These are phyloP conservation scores for Bostrychus sinensis DNA, from an alignment of 2,113 vertebrate species.

Conservation along the genomic window DNA sequence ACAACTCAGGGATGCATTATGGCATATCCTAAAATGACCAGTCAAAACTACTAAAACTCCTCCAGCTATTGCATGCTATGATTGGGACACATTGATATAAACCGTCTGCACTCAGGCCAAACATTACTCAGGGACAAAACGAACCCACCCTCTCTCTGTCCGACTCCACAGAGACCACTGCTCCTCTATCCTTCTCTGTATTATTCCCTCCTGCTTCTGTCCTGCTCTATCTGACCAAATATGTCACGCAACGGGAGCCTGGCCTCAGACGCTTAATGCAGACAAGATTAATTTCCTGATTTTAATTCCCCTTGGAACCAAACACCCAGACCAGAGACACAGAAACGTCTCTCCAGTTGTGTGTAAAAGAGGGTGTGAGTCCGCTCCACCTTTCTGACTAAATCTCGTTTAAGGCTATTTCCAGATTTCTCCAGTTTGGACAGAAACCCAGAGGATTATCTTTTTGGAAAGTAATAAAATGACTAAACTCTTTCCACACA, in stretches of 20 bases:
- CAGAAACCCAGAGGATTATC: constrained; percentile 40
- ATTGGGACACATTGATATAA: constrained; percentile 58
- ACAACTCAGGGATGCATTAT: too few species aligned
- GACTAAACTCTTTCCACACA: constrained; percentile 1
- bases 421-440: constrained; percentile 62
- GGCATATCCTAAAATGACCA: not conserved
- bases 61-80: constrained; percentile 8
- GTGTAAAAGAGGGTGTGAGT: constrained; percentile 74
- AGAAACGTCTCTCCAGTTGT: constrained; percentile 23
- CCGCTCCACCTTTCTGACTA: constrained; percentile 65
- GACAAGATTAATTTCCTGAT: constrained; percentile 76
- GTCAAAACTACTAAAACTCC: not conserved
- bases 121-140: constrained; percentile 8
- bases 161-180: constrained; percentile 15
- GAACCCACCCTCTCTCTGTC: constrained; percentile 25
- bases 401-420: constrained; percentile 59
- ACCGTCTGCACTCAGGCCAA: constrained; percentile 29
- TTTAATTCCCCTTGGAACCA: constrained; percentile 66
- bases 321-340: constrained; percentile 31
- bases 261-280: constrained; percentile 67
- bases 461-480: constrained; percentile 25
- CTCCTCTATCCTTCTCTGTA: constrained; percentile 31
- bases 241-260: constrained; percentile 61
- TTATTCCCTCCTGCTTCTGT: constrained; percentile 18
- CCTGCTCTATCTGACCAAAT: constrained; percentile 49